These are phyloP conservation scores for Anguilla megastoma DNA, from an alignment of 2,797 vertebrate species.

Conservation along the genomic window DNA sequence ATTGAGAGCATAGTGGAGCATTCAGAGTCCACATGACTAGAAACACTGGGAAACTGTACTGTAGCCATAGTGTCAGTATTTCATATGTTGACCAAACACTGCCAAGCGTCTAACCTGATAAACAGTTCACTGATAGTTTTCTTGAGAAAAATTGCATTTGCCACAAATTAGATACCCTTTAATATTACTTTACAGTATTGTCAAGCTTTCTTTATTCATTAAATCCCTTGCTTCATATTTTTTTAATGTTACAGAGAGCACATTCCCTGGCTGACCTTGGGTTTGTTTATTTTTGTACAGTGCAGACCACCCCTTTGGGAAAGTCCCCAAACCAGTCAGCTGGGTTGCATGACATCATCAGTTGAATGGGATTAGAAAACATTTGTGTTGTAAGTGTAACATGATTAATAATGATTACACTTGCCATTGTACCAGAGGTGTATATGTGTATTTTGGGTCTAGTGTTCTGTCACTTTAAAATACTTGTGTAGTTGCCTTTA, in stretches of 20 bases:
- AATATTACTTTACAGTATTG: neutral
- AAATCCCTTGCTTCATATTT: neutral
- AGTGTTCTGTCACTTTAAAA: too few species aligned
- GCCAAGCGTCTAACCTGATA: neutral
- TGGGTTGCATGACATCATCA: constrained; percentile 1
- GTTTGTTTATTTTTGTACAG: constrained; percentile 13
- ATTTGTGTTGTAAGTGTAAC: neutral
- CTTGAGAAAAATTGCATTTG: neutral
- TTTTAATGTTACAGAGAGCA: neutral
- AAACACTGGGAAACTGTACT: neutral
- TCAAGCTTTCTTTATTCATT: neutral
- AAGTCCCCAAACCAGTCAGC: constrained; percentile 14
- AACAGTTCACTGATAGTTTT: neutral
- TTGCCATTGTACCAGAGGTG: too few species aligned
- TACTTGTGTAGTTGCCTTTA: too few species aligned
- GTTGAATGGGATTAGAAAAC: constrained; percentile 5
- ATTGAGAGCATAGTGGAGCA: neutral
- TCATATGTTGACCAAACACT: neutral
- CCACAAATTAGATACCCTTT: neutral
- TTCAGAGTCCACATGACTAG: neutral
- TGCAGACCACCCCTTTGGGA: constrained; percentile 8
- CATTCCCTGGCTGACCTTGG: neutral
- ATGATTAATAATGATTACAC: too few species aligned
- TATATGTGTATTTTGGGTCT: too few species aligned
- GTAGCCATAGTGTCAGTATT: neutral